A percentile compares a stretch with the other conserved stretches of the same genome.
phyloP scores from a whole-genome alignment of 1,140 invertebrate species.

The Heliconius congener region DNA sequence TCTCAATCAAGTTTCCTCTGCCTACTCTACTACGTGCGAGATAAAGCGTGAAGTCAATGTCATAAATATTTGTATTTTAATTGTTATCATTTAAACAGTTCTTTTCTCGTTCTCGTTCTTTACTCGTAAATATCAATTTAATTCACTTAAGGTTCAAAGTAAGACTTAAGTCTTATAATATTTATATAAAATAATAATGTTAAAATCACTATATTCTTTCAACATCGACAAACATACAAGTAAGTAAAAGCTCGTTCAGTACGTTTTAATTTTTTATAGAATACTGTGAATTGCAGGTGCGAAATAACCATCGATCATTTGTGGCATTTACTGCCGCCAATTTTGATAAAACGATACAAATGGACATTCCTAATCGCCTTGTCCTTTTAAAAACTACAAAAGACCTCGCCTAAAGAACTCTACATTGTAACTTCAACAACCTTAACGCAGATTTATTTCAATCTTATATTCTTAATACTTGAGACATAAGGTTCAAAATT shows the following conservation, averaged over 20 bases:
- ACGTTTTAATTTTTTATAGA: background rate
- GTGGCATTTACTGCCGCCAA: conserved; percentile 65
- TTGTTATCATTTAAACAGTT: too few relatives aligned
- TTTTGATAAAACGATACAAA: conserved; percentile 64
- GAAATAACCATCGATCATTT: conserved; percentile 63
- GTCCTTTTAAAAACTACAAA: conserved; percentile 71
- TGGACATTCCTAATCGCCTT: conserved; percentile 74
- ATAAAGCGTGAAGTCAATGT: too few relatives aligned
- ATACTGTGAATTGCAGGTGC: conserved; percentile 59
- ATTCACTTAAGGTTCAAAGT: too few relatives aligned
- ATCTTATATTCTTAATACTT: background rate
- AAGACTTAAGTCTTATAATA: too few relatives aligned
- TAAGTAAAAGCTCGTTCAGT: background rate
- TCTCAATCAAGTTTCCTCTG: too few relatives aligned
- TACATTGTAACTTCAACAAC: conserved; percentile 31
- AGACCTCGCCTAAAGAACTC: conserved; percentile 53
- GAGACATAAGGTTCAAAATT: conserved; percentile 11
- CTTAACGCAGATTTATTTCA: background rate
- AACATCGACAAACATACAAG: too few relatives aligned
- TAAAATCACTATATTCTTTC: too few relatives aligned
- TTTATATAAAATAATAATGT: too few relatives aligned
- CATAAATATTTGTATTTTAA: too few relatives aligned
- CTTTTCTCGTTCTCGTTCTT: too few relatives aligned
- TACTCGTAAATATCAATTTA: too few relatives aligned
- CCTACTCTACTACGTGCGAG: too few relatives aligned